Conservation (phyloP, 23 tunicate genomes). For the Halocynthia roretzi region DNA sequence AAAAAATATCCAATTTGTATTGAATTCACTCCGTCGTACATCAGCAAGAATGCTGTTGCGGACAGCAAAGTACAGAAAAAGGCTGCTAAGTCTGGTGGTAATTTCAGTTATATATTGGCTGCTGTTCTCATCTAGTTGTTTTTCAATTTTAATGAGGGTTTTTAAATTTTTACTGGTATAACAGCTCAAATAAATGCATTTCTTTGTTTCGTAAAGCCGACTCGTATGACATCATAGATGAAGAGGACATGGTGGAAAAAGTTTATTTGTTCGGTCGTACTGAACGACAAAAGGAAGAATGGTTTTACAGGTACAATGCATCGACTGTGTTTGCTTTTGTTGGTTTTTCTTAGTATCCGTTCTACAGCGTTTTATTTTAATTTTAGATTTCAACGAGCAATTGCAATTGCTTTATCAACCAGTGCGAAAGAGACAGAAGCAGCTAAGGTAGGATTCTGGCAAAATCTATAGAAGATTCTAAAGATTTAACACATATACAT, state of each 20-base stretch:
- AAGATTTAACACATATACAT: not conserved
- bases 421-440: not conserved
- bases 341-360: no score
- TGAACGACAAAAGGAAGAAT: conserved; percentile 81
- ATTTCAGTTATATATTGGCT: no score
- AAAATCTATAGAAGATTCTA: not conserved
- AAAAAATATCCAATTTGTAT: conserved; percentile 90
- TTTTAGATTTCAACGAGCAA: conserved; percentile 24
- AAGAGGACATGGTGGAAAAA: not conserved
- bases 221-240: not conserved
- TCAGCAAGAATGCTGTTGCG: no score
- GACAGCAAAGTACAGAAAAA: no score
- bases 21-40: conserved; percentile 27
- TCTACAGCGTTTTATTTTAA: no score
- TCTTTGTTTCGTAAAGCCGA: not conserved
- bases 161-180: no score
- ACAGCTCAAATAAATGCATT: no score
- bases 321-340: not conserved
- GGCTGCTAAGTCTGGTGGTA: no score
- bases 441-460: not conserved
- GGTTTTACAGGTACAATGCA: conserved; percentile 78
- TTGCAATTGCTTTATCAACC: not conserved
- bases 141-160: no score
- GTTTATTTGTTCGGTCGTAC: conserved; percentile 83
- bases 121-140: no score